phyloP scores from a whole-genome alignment of 2,797 vertebrate genomes.

The Rhinoraja longicauda region DNA sequence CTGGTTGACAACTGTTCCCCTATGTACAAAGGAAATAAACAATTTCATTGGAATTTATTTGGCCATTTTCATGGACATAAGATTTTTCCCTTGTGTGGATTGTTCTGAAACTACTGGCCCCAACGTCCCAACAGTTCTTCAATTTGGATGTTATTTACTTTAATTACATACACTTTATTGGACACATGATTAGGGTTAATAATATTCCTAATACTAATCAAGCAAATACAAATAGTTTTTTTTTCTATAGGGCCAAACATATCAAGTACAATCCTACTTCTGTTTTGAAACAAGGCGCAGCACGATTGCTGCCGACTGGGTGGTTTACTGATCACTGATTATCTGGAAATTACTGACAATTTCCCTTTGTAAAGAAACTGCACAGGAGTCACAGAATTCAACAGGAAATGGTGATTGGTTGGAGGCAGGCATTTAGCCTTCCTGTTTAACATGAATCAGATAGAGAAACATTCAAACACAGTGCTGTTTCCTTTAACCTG shows the following conservation, averaged over 20 bases:
- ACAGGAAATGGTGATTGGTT: slow-evolving; percentile 60
- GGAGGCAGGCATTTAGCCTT: slow-evolving; percentile 65
- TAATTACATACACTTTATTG: neutral
- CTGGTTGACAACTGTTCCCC: neutral
- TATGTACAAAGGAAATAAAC: neutral
- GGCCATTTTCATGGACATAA: neutral
- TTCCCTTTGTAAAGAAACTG: slow-evolving; percentile 51
- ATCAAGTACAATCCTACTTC: neutral
- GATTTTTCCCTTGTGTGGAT: neutral
- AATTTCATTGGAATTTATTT: neutral
- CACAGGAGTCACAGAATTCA: slow-evolving; percentile 57
- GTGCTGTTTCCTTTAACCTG: slow-evolving; percentile 27
- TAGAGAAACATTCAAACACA: slow-evolving; percentile 10
- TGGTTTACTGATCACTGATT: slow-evolving; percentile 66
- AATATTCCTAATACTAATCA: neutral
- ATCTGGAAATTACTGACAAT: slow-evolving; percentile 58
- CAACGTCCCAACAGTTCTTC: neutral
- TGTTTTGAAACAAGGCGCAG: slow-evolving; percentile 38
- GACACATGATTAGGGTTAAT: neutral
- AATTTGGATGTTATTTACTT: no score
- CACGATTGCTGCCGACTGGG: slow-evolving; percentile 53
- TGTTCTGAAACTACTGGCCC: neutral
- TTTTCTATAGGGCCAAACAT: neutral
- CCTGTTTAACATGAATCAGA: slow-evolving; percentile 51
- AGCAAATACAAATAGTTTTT: neutral